Conservation (phyloP, 2,888 invertebrate species). For the Erpobdella octoculata region DNA sequence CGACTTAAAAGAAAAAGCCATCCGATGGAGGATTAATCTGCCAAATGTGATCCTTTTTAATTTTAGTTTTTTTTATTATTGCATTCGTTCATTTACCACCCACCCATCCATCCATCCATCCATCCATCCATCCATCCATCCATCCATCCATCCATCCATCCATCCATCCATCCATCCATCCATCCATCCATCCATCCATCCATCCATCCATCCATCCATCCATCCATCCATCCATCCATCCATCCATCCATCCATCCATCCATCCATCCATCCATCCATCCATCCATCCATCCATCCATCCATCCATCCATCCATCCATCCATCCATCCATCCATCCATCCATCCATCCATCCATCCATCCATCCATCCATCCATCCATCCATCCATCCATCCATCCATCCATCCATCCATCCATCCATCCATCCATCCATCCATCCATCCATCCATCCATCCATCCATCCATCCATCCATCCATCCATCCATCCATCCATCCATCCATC, state of each 20-base stretch:
- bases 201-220: conserved; percentile 9
- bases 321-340: neutral
- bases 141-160: conserved; percentile 1
- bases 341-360: neutral
- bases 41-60: no score
- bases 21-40: no score
- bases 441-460: neutral
- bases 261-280: neutral
- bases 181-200: conserved; percentile 2
- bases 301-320: neutral
- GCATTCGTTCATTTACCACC: no score
- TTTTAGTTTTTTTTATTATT: no score
- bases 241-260: neutral
- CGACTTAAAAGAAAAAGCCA: no score
- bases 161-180: neutral
- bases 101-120: neutral
- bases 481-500: no score
- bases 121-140: neutral
- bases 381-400: neutral
- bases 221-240: neutral
- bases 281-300: neutral
- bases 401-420: neutral
- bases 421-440: neutral
- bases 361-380: neutral
- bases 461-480: no score